These are phyloP conservation scores for Camponotus fellah DNA, from an alignment of 2,888 invertebrate species.

Conservation along the genomic window DNA sequence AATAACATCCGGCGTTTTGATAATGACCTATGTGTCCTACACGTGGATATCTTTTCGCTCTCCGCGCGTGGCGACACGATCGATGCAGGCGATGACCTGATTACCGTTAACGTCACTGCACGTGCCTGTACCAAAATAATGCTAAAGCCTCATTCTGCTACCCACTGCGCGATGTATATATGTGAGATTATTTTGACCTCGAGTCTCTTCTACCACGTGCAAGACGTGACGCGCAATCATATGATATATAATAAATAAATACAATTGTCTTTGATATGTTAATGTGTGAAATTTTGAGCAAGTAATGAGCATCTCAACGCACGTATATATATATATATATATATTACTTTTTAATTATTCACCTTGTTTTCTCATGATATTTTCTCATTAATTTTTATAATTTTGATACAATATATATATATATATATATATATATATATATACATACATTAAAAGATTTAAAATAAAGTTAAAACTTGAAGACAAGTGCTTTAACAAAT, in stretches of 20 bases:
- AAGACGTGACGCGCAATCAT: conserved; percentile 45
- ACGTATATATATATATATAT: not conserved
- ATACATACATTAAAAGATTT: not conserved
- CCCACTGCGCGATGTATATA: conserved; percentile 14
- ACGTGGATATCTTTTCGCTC: conserved; percentile 34
- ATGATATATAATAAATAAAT: conserved; percentile 44
- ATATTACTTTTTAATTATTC: too few relatives aligned
- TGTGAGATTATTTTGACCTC: conserved; percentile 66
- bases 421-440: too few relatives aligned
- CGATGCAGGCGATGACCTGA: conserved; percentile 77
- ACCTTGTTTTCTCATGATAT: too few relatives aligned
- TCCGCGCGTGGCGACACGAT: conserved; percentile 65
- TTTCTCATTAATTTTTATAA: too few relatives aligned
- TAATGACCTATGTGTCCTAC: conserved; percentile 37
- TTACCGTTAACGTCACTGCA: conserved; percentile 70
- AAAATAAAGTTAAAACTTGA: not conserved
- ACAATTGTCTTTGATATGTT: conserved; percentile 38
- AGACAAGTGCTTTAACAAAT: not conserved
- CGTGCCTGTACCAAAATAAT: conserved; percentile 75
- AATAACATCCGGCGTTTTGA: conserved; percentile 42
- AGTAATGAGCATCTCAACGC: conserved; percentile 29
- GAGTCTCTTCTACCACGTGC: conserved; percentile 68
- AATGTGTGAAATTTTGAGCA: conserved; percentile 35
- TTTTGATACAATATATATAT: too few relatives aligned
- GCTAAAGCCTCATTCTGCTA: conserved; percentile 53